A percentile compares a stretch with the other conserved stretches of the same genome.
Conservation (phyloP, 2,797 vertebrate genomes). For the Malurus leucopterus region DNA sequence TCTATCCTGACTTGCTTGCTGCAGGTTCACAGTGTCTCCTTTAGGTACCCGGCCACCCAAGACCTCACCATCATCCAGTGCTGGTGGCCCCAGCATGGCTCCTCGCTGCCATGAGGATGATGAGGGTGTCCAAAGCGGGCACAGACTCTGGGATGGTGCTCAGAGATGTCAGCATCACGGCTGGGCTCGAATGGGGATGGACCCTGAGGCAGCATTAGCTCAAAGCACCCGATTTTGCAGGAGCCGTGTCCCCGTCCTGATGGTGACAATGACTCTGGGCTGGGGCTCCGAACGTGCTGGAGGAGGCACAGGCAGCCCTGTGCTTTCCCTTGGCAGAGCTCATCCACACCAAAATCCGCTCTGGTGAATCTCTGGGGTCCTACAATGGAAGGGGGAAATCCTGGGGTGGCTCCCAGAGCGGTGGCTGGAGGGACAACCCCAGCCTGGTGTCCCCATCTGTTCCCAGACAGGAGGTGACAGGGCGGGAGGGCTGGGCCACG, state of each 20-base stretch:
- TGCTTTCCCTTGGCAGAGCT: background rate
- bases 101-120: background rate
- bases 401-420: fast-evolving
- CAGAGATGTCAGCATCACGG: fast-evolving
- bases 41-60: fast-evolving
- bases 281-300: background rate
- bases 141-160: background rate
- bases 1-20: background rate
- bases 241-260: background rate
- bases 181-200: background rate
- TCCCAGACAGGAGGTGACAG: background rate
- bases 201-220: fast-evolving
- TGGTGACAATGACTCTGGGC: fast-evolving
- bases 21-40: fast-evolving
- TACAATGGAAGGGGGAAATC: background rate
- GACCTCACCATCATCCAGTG: background rate
- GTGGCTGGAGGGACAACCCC: fast-evolving
- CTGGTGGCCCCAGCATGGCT: background rate
- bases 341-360: background rate
- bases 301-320: background rate
- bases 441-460: background rate
- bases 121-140: background rate
- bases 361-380: background rate
- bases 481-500: background rate
- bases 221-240: background rate